phyloP scores from a whole-genome alignment of 1,140 invertebrate species.

The Pteromalus puparum region DNA sequence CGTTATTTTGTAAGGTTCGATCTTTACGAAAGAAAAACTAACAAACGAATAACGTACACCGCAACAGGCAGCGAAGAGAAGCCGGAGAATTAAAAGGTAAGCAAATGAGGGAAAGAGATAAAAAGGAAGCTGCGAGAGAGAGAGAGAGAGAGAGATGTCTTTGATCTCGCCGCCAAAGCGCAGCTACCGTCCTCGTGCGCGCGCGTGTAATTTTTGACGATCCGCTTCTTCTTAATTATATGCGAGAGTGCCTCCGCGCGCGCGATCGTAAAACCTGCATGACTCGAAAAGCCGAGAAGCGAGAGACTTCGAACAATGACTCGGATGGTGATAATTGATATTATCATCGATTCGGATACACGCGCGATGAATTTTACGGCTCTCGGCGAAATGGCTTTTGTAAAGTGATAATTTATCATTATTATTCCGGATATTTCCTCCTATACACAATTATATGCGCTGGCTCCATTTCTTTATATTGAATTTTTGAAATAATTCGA shows the following conservation, averaged over 20 bases:
- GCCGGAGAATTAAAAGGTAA: conserved; percentile 33
- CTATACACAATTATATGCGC: too few relatives aligned
- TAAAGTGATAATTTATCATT: conserved; percentile 48
- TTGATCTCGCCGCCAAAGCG: conserved; percentile 60
- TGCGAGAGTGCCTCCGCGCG: conserved; percentile 19
- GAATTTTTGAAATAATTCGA: too few relatives aligned
- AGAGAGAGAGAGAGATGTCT: conserved; percentile 47
- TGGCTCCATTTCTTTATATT: too few relatives aligned
- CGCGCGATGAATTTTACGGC: conserved; percentile 22
- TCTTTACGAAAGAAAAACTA: not conserved
- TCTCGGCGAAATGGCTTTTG: conserved; percentile 19
- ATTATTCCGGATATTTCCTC: conserved; percentile 7
- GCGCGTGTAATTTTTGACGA: conserved; percentile 19
- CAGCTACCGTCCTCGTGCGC: not conserved
- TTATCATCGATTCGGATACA: conserved; percentile 51
- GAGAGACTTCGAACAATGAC: not conserved
- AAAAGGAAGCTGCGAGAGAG: conserved; percentile 33
- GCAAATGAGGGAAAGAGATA: conserved; percentile 34
- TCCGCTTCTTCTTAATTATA: conserved; percentile 46
- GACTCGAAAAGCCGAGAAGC: not conserved
- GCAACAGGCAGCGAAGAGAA: not conserved
- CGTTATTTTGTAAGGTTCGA: too few relatives aligned
- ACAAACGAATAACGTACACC: not conserved
- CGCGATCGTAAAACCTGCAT: conserved; percentile 20
- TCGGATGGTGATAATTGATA: conserved; percentile 49